These are phyloP conservation scores for Machaerirhynchus nigripectus DNA, from an alignment of 2,113 vertebrate genomes.

Conservation along the genomic window DNA sequence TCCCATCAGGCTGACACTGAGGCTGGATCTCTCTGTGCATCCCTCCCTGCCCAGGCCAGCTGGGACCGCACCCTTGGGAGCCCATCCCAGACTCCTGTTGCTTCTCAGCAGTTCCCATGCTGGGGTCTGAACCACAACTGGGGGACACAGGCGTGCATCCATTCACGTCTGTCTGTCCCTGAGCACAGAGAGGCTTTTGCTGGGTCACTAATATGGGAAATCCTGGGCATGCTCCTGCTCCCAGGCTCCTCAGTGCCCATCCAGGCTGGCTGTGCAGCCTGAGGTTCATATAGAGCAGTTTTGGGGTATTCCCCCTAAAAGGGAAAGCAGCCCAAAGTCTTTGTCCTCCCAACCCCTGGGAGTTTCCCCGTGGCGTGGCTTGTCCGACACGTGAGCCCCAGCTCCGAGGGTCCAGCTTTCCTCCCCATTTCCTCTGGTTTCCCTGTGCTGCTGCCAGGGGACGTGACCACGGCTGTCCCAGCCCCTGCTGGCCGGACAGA, in stretches of 20 bases:
- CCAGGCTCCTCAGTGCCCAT: background rate
- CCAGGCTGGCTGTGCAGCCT: background rate
- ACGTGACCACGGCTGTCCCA: background rate
- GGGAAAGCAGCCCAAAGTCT: background rate
- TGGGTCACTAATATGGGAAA: rapidly evolving
- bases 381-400: rapidly evolving
- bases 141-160: rapidly evolving
- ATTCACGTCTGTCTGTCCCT: rapidly evolving
- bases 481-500: background rate
- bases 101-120: background rate
- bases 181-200: background rate
- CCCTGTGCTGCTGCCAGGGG: background rate
- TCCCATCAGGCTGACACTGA: background rate
- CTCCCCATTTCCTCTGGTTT: background rate
- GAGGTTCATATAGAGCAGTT: background rate
- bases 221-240: background rate
- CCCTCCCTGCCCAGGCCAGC: background rate
- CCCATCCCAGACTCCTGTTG: background rate
- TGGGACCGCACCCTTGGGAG: background rate
- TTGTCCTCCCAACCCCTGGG: background rate
- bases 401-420: background rate
- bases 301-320: background rate
- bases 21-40: background rate
- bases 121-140: background rate
- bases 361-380: rapidly evolving